phyloP scores from a whole-genome alignment of 2,113 vertebrate genomes.

The Entelurus aequoreus region DNA sequence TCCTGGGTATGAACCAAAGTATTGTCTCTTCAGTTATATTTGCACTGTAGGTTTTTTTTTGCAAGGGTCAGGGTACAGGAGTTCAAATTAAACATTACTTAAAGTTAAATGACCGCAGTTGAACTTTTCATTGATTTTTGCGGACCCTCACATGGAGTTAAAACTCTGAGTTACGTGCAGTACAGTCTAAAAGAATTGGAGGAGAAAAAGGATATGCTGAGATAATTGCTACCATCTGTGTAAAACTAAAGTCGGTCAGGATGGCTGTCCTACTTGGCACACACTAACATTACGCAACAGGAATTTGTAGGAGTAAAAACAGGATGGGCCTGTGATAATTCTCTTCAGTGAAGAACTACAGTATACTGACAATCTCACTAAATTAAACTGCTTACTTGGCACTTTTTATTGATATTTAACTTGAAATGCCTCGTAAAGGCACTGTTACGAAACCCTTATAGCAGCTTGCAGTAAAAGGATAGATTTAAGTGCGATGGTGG shows the following conservation, averaged over 20 bases:
- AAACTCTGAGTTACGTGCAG: neutral
- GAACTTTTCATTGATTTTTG: constrained; percentile 34
- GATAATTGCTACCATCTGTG: constrained; percentile 1
- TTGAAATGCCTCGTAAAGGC: constrained; percentile 29
- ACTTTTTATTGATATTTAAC: constrained; percentile 21
- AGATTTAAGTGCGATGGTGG: constrained; percentile 7
- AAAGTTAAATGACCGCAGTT: constrained; percentile 15
- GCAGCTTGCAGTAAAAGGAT: constrained; percentile 14
- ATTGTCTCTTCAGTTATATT: too few relatives aligned
- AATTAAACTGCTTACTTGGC: constrained; percentile 20
- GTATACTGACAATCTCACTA: neutral
- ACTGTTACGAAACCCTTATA: constrained; percentile 21
- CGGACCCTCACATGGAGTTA: constrained; percentile 24
- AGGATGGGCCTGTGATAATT: constrained; percentile 1
- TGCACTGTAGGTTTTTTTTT: too few relatives aligned
- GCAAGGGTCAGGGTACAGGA: neutral
- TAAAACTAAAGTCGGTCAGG: neutral
- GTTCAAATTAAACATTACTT: constrained; percentile 2
- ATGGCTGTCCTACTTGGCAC: constrained; percentile 8
- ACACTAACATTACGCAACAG: neutral
- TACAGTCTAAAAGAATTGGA: neutral
- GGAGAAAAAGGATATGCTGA: neutral
- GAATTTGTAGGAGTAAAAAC: constrained; percentile 3
- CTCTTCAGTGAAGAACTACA: neutral
- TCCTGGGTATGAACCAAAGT: too few relatives aligned